phyloP scores from a whole-genome alignment of 1,140 invertebrate genomes.

The Saccostrea glomerata region DNA sequence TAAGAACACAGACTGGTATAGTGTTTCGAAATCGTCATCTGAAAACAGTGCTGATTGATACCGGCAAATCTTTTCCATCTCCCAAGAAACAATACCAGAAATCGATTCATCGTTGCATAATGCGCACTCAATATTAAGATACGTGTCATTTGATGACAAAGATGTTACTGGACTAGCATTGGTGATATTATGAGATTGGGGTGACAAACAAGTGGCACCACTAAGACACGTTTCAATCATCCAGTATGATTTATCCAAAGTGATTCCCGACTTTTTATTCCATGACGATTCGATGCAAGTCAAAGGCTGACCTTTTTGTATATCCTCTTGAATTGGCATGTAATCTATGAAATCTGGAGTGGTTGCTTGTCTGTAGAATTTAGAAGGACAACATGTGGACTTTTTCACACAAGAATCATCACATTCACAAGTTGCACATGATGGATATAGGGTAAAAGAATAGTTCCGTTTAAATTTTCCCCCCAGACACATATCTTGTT shows the following conservation, averaged over 20 bases:
- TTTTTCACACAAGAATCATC: not conserved
- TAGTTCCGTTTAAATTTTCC: too few relatives aligned
- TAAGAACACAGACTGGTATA: not conserved
- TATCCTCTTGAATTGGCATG: not conserved
- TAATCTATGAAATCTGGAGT: too few relatives aligned
- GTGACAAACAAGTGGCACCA: not conserved
- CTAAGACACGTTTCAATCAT: not conserved
- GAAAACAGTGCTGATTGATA: not conserved
- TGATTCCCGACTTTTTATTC: not conserved
- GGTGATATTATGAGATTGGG: not conserved
- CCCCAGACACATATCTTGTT: too few relatives aligned
- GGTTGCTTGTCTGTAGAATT: too few relatives aligned
- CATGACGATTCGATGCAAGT: not conserved
- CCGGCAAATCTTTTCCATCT: not conserved
- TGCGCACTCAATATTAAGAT: not conserved
- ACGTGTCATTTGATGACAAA: not conserved
- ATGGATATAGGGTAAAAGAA: too few relatives aligned
- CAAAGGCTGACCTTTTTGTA: not conserved
- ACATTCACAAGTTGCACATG: too few relatives aligned
- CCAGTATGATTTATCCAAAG: not conserved
- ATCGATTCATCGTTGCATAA: not conserved
- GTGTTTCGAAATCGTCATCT: not conserved
- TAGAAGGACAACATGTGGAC: not conserved
- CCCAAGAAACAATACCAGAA: not conserved
- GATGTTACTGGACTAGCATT: not conserved